These are phyloP conservation scores for Ricordea florida DNA, from an alignment of 92 coral and sea anemone genomes.

Conservation along the genomic window DNA sequence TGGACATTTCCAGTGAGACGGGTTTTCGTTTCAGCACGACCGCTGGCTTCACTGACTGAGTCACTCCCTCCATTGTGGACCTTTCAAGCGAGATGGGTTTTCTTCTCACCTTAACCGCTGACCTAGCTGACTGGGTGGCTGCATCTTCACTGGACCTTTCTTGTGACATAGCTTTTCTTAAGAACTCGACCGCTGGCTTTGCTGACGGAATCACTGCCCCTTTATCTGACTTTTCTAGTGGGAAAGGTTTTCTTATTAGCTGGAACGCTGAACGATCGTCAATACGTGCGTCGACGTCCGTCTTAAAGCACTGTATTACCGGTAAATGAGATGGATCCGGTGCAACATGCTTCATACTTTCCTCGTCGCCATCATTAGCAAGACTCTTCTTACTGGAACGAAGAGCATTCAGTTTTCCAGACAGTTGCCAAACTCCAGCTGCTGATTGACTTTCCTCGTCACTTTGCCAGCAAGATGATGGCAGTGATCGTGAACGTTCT, in stretches of 20 bases:
- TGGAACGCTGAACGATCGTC: constrained; percentile 12
- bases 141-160: too few relatives aligned
- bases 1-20: too few relatives aligned
- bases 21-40: too few relatives aligned
- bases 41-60: too few relatives aligned
- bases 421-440: constrained; percentile 73
- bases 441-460: constrained; percentile 57
- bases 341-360: constrained; percentile 15
- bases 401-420: constrained; percentile 83
- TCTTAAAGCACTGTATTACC: constrained; percentile 37
- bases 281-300: constrained; percentile 39
- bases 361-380: constrained; percentile 13
- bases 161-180: too few relatives aligned
- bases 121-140: too few relatives aligned
- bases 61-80: too few relatives aligned
- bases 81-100: too few relatives aligned
- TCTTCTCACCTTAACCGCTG: too few relatives aligned
- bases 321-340: not conserved
- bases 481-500: constrained; percentile 68
- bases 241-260: constrained; percentile 29
- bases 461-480: constrained; percentile 68
- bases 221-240: too few relatives aligned
- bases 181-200: too few relatives aligned
- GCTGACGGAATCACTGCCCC: too few relatives aligned
- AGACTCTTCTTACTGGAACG: constrained; percentile 63